Evolutionary conservation across 2,113 vertebrate genomes (phyloP).

Genomic region (Helogale parvula): DNA sequence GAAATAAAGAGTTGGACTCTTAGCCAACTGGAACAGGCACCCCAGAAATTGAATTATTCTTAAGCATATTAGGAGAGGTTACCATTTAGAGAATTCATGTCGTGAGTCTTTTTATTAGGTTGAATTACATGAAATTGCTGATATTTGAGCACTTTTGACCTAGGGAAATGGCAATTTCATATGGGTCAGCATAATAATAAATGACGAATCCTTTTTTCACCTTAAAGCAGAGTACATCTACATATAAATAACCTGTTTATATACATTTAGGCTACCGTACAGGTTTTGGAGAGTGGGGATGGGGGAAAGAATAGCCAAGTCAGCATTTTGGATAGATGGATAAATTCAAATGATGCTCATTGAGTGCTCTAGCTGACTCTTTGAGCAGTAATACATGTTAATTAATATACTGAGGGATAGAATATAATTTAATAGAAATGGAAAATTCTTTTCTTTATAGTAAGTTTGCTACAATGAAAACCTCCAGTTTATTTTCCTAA

Average conservation of each 20-base stretch:
- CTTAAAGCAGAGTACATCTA: not conserved
- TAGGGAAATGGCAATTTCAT: slow-evolving; percentile 17
- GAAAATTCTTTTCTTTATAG: slow-evolving; percentile 42
- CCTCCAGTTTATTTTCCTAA: slow-evolving; percentile 53
- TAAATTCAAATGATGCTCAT: slow-evolving; percentile 49
- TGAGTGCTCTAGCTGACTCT: slow-evolving; percentile 8
- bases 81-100: slow-evolving; percentile 41
- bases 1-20: too few relatives aligned
- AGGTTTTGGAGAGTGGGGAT: not conserved
- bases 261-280: not conserved
- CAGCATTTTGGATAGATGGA: slow-evolving; percentile 44
- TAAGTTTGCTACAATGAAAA: slow-evolving; percentile 49
- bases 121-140: slow-evolving; percentile 36
- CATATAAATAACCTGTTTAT: slow-evolving; percentile 27
- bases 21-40: too few relatives aligned
- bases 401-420: slow-evolving; percentile 37
- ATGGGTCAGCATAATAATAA: slow-evolving; percentile 34
- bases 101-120: not conserved
- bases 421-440: slow-evolving; percentile 48
- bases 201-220: not conserved
- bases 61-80: slow-evolving; percentile 13
- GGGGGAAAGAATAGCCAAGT: not conserved
- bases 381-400: slow-evolving; percentile 44
- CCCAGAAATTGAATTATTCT: not conserved
- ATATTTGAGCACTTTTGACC: slow-evolving; percentile 25